Percentiles rank a stretch among this genome's conserved stretches.
phyloP scores from a whole-genome alignment of 1,140 invertebrate genomes.

The Drosophila tani region DNA sequence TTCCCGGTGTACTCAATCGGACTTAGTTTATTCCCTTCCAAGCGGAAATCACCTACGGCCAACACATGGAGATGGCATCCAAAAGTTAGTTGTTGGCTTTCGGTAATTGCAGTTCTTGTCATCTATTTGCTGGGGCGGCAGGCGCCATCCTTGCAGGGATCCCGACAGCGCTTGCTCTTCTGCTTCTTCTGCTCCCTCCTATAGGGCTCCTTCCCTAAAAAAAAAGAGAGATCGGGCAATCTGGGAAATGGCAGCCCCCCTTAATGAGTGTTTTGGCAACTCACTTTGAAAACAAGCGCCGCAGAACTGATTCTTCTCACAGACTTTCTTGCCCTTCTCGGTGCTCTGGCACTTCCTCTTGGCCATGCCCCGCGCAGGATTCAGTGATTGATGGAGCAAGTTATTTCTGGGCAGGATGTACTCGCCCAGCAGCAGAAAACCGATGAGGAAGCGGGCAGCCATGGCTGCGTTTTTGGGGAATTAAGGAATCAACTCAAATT shows the following conservation, averaged over 20 bases:
- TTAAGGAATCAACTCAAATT: not conserved
- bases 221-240: not conserved
- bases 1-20: not conserved
- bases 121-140: constrained; percentile 31
- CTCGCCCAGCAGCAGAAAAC: constrained; percentile 13
- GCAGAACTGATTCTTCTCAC: constrained; percentile 22
- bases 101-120: not conserved
- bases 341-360: constrained; percentile 11
- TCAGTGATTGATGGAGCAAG: constrained; percentile 9
- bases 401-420: not conserved
- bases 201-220: constrained; percentile 1
- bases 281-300: constrained; percentile 47
- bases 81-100: not conserved
- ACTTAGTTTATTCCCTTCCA: constrained; percentile 3
- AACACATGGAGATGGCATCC: not conserved
- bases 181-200: constrained; percentile 16
- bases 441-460: constrained; percentile 10
- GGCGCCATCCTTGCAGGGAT: constrained; percentile 38
- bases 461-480: not conserved
- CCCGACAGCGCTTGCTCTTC: constrained; percentile 16
- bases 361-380: constrained; percentile 18
- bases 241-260: not conserved
- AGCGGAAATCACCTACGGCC: not conserved
- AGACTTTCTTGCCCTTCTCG: constrained; percentile 20
- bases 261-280: constrained; percentile 2